Evolutionary conservation across 1,140 invertebrate species (phyloP).

Genomic region (Phymorhynchus buccinoides): DNA sequence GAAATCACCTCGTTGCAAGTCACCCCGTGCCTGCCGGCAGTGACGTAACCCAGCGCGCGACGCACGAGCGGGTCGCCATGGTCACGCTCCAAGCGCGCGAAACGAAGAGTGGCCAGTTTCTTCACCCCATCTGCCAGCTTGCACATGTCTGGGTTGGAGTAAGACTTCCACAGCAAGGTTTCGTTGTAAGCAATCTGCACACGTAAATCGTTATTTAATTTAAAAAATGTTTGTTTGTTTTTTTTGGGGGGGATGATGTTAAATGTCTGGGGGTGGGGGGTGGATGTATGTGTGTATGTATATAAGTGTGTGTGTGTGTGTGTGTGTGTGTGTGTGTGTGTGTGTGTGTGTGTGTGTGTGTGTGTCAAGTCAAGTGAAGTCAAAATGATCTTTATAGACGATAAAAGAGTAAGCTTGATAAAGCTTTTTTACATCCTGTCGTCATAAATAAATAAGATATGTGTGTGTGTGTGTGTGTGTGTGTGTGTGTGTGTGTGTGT

Average conservation of each 20-base stretch:
- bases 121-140: conserved; percentile 65
- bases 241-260: no score
- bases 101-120: conserved; percentile 74
- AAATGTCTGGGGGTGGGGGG: no score
- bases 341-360: no score
- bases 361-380: no score
- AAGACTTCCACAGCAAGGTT: conserved; percentile 63
- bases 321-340: no score
- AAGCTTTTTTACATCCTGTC: no score
- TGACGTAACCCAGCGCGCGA: conserved; percentile 80
- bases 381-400: no score
- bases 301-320: neutral
- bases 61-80: conserved; percentile 77
- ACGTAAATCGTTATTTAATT: neutral
- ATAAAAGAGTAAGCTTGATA: no score
- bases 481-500: no score
- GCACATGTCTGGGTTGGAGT: conserved; percentile 53
- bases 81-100: conserved; percentile 80
- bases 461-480: no score
- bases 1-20: conserved; percentile 78
- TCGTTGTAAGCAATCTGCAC: conserved; percentile 63
- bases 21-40: conserved; percentile 81
- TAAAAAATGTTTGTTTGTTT: neutral
- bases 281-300: no score
- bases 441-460: no score